Evolutionary conservation across 2,113 vertebrate genomes (phyloP).

Genomic region (Psammodynastes pulverulentus): DNA sequence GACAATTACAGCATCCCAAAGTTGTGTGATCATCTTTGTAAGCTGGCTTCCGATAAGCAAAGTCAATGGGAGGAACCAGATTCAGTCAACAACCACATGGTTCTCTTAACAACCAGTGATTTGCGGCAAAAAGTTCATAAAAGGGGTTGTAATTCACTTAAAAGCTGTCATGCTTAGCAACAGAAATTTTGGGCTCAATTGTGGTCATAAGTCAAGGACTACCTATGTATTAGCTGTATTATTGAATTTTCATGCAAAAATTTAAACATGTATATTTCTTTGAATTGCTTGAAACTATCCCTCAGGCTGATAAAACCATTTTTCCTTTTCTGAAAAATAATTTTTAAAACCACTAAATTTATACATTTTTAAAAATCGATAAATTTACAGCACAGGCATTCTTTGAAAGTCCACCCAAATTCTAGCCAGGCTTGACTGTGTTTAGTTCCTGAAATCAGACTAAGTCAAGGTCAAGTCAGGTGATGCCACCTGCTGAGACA

Average conservation of each 20-base stretch:
- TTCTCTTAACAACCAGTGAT: not conserved
- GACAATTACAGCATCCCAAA: not conserved
- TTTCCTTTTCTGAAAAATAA: not conserved
- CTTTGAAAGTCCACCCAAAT: not conserved
- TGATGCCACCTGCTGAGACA: not conserved
- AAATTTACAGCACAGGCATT: not conserved
- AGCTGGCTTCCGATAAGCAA: not conserved
- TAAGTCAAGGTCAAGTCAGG: not conserved
- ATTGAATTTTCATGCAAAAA: not conserved
- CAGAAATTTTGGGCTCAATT: not conserved
- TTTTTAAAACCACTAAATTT: not conserved
- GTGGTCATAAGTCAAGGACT: not conserved
- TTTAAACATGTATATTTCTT: not conserved
- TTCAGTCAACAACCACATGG: not conserved
- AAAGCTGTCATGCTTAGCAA: not conserved
- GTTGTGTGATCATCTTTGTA: not conserved
- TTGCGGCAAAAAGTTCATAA: not conserved
- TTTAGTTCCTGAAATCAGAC: not conserved
- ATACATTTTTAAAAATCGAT: too few relatives aligned
- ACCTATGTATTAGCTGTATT: not conserved
- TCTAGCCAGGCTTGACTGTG: not conserved
- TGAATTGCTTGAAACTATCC: not conserved
- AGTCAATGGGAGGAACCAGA: not conserved
- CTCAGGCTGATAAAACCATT: not conserved
- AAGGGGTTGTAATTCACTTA: not conserved